Conservation (phyloP, 2,888 invertebrate genomes). For the Oxystoma pomonae region DNA sequence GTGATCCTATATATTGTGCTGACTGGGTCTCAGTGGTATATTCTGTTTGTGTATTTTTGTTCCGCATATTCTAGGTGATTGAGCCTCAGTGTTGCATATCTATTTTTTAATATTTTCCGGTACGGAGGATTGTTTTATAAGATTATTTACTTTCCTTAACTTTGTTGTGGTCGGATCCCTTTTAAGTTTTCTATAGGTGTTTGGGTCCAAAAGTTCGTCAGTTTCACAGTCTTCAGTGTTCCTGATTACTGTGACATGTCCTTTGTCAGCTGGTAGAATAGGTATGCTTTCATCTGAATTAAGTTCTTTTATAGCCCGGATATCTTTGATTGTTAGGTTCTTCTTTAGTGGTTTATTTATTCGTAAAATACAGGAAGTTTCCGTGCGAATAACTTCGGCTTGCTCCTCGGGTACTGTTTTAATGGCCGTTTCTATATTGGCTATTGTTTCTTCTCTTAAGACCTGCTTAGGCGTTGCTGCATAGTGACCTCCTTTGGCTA, state of each 20-base stretch:
- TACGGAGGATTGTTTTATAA: not conserved
- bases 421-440: not conserved
- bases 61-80: not conserved
- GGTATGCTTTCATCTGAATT: no score
- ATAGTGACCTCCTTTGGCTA: not conserved
- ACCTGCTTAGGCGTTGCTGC: not conserved
- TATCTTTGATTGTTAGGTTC: not conserved
- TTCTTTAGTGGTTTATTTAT: not conserved
- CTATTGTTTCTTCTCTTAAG: not conserved
- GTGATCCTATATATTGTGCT: no score
- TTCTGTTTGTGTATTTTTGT: no score
- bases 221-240: not conserved
- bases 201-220: not conserved
- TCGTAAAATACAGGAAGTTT: not conserved
- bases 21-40: no score
- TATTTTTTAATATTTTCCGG: not conserved
- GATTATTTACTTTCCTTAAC: not conserved
- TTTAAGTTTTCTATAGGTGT: not conserved
- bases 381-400: not conserved
- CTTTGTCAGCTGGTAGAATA: no score
- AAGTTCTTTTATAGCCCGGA: not conserved
- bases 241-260: not conserved
- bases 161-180: not conserved
- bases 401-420: not conserved
- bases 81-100: not conserved